Evolutionary conservation across 92 coral and sea anemone species (phyloP).

Genomic region (Actinostola sp.): DNA sequence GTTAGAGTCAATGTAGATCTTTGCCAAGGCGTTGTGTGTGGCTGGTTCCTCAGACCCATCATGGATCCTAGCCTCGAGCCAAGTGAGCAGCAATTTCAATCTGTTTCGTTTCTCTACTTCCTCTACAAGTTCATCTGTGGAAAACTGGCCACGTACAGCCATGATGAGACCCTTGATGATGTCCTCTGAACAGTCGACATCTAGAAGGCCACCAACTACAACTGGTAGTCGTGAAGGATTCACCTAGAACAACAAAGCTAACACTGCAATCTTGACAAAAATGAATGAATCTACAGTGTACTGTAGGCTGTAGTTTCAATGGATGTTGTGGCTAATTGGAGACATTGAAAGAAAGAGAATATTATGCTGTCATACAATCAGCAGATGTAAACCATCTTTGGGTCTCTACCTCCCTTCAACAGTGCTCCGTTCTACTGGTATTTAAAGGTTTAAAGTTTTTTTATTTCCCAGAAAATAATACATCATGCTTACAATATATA

Average conservation of each 20-base stretch:
- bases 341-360: too few relatives aligned
- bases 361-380: too few relatives aligned
- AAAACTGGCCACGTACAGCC: conserved; percentile 99
- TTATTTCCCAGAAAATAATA: too few relatives aligned
- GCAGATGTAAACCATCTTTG: too few relatives aligned
- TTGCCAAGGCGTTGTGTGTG: conserved; percentile 97
- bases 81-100: conserved; percentile 84
- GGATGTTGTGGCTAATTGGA: too few relatives aligned
- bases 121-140: conserved; percentile 98
- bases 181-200: conserved; percentile 96
- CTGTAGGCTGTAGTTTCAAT: too few relatives aligned
- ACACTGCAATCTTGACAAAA: not conserved
- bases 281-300: not conserved
- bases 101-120: conserved; percentile 97
- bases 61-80: conserved; percentile 97
- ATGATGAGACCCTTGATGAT: conserved; percentile 95
- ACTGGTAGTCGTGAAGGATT: conserved; percentile 99
- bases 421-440: too few relatives aligned
- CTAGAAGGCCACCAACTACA: conserved; percentile 93
- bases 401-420: too few relatives aligned
- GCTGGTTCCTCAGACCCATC: conserved; percentile 99
- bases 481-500: too few relatives aligned
- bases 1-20: conserved; percentile 97
- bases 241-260: conserved; percentile 52
- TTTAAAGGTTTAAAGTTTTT: too few relatives aligned